phyloP scores from a whole-genome alignment of 2,888 invertebrate genomes.

The Hydraecia micacea region DNA sequence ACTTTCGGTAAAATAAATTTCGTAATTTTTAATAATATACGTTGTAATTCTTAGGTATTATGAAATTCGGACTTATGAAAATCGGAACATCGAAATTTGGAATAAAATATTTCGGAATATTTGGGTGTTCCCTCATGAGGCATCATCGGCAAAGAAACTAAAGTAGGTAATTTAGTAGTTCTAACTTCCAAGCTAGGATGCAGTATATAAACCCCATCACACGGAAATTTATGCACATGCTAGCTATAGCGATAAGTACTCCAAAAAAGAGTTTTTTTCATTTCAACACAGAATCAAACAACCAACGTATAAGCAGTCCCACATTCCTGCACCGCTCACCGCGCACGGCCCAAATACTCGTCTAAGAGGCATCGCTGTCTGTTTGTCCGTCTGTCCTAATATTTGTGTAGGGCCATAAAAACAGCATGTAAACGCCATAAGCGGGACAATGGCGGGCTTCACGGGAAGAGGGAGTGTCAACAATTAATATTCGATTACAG shows the following conservation, averaged over 20 bases:
- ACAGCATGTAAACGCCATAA: constrained; percentile 65
- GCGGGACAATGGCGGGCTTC: constrained; percentile 59
- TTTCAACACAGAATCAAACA: not conserved
- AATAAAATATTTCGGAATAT: too few species aligned
- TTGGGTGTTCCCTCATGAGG: too few species aligned
- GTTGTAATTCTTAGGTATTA: too few species aligned
- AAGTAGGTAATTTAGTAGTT: not conserved
- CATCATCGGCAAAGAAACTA: not conserved
- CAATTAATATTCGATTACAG: constrained; percentile 70
- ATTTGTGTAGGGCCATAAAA: constrained; percentile 63
- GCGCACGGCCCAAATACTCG: constrained; percentile 30
- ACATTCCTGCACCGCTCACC: constrained; percentile 5
- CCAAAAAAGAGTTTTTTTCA: not conserved
- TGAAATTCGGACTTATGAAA: too few species aligned
- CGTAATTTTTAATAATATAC: too few species aligned
- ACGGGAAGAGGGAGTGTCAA: constrained; percentile 65
- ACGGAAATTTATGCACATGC: not conserved
- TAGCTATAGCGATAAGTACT: not conserved
- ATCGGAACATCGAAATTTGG: too few species aligned
- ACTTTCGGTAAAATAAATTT: too few species aligned
- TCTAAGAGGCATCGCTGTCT: constrained; percentile 54
- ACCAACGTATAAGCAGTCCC: not conserved
- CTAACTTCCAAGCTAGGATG: too few species aligned
- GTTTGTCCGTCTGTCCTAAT: constrained; percentile 66
- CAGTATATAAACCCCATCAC: too few species aligned